A percentile compares a stretch with the other conserved stretches of the same genome.
These are phyloP conservation scores for Sebastes itinus DNA, from an alignment of 2,797 vertebrate genomes.

Conservation along the genomic window DNA sequence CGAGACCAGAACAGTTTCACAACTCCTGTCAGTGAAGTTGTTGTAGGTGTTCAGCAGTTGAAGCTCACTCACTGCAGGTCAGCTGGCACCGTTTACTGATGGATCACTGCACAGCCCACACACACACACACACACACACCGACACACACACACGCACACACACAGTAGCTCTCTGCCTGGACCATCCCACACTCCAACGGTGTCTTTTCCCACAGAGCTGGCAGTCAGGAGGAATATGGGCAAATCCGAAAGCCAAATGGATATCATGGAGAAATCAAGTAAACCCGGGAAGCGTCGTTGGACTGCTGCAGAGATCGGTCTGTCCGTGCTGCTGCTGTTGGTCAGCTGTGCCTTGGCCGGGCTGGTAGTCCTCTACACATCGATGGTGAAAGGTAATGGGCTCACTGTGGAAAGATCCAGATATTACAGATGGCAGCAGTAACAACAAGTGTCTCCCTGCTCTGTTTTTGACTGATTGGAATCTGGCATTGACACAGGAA, in stretches of 20 bases:
- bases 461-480: constrained; percentile 2
- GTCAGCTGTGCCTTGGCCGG: constrained; percentile 88
- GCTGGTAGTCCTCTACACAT: constrained; percentile 90
- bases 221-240: constrained; percentile 86
- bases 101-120: constrained; percentile 63
- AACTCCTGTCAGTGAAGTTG: constrained; percentile 59
- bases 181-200: constrained; percentile 63
- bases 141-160: constrained; percentile 25
- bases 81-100: constrained; percentile 67
- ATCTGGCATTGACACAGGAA: background rate
- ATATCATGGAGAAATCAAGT: constrained; percentile 91
- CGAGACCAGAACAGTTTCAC: constrained; percentile 39
- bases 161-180: constrained; percentile 51
- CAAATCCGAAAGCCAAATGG: constrained; percentile 94
- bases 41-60: constrained; percentile 71
- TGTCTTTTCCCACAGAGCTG: constrained; percentile 64
- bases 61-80: constrained; percentile 69
- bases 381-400: constrained; percentile 85
- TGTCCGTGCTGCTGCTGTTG: constrained; percentile 88
- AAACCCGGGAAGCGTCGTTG: constrained; percentile 84
- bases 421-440: constrained; percentile 29
- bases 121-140: constrained; percentile 10
- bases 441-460: constrained; percentile 15
- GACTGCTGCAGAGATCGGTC: constrained; percentile 83
- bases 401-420: constrained; percentile 28